Evolutionary conservation across 2,888 invertebrate genomes (phyloP).

Genomic region (Drosophila anomalata): DNA sequence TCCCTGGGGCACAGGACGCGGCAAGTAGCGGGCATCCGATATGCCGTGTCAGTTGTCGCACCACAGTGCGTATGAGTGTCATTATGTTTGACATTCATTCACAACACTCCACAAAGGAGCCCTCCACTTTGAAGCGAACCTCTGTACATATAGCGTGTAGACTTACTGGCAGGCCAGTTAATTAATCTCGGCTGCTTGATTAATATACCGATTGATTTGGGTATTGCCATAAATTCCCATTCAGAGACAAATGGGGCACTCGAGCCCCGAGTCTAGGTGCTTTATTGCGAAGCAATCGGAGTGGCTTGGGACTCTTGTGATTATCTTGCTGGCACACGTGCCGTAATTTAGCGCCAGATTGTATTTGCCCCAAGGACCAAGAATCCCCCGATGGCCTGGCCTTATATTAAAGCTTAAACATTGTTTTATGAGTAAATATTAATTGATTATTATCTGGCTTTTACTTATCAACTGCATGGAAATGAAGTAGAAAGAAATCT

Average conservation of each 20-base stretch:
- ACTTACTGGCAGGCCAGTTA: slow-evolving; percentile 45
- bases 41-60: slow-evolving; percentile 53
- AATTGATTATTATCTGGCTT: slow-evolving; percentile 11
- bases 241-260: slow-evolving; percentile 43
- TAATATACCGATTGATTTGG: slow-evolving; percentile 71
- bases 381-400: slow-evolving; percentile 4
- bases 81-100: slow-evolving; percentile 75
- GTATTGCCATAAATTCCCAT: slow-evolving; percentile 29
- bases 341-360: slow-evolving; percentile 22
- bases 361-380: slow-evolving; percentile 13
- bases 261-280: slow-evolving; percentile 7
- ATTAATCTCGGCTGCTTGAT: slow-evolving; percentile 73
- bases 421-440: not conserved
- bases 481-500: slow-evolving; percentile 19
- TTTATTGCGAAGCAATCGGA: slow-evolving; percentile 45
- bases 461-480: slow-evolving; percentile 23
- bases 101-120: slow-evolving; percentile 50
- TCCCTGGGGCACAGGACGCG: slow-evolving; percentile 3
- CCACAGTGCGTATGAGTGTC: slow-evolving; percentile 73
- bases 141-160: not conserved
- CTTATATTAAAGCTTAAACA: slow-evolving; percentile 31
- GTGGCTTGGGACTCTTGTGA: slow-evolving; percentile 5
- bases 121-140: slow-evolving; percentile 6
- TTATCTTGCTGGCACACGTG: slow-evolving; percentile 21
- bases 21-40: slow-evolving; percentile 30